Evolutionary conservation across 2,113 vertebrate genomes (phyloP).

Genomic region (Lynx canadensis): DNA sequence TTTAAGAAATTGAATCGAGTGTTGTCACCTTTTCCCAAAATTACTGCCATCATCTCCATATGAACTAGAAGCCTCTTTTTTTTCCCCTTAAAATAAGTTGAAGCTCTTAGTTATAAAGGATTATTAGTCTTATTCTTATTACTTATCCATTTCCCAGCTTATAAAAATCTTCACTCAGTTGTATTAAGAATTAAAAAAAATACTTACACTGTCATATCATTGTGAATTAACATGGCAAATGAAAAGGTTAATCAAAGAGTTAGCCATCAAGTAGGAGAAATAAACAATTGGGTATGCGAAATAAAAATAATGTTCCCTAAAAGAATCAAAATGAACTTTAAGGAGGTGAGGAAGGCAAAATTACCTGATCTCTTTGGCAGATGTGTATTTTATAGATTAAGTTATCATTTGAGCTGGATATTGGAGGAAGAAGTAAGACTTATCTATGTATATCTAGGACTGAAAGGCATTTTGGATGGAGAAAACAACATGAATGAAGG

Average conservation of each 20-base stretch:
- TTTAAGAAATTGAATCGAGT: not conserved
- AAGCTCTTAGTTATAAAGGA: not conserved
- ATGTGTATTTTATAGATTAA: not conserved
- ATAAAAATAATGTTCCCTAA: not conserved
- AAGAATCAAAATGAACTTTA: slow-evolving; percentile 21
- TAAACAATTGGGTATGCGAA: not conserved
- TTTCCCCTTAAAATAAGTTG: slow-evolving; percentile 22
- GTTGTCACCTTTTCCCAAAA: not conserved
- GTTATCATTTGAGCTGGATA: not conserved
- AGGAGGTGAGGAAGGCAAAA: not conserved
- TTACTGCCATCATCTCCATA: not conserved
- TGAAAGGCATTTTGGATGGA: not conserved
- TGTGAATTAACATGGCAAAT: slow-evolving; percentile 14
- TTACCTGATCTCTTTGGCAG: not conserved
- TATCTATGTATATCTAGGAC: not conserved
- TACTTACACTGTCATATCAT: not conserved
- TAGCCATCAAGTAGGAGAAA: not conserved
- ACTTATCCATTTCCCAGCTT: not conserved
- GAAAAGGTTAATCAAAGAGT: not conserved
- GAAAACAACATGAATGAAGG: not conserved
- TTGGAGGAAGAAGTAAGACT: not conserved
- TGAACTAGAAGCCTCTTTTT: not conserved
- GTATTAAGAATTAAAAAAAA: not conserved
- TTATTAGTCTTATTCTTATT: slow-evolving; percentile 4
- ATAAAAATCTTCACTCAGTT: slow-evolving; percentile 11